phyloP scores from a whole-genome alignment of 2,888 invertebrate species.

The Dasysyrphus albostriatus region DNA sequence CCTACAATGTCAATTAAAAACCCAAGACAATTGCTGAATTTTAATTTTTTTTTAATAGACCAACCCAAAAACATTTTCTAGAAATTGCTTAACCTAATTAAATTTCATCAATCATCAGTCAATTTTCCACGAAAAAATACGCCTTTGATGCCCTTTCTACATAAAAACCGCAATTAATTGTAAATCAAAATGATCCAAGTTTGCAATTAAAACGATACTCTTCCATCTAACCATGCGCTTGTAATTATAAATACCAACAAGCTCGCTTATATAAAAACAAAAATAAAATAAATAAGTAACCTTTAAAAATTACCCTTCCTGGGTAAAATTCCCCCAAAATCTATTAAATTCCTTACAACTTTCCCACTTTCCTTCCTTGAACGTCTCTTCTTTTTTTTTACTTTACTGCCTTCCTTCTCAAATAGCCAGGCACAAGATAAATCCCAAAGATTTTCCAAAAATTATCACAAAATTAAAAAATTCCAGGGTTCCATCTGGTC shows the following conservation, averaged over 20 bases:
- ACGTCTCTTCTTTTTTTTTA: not conserved
- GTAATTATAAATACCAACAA: constrained; percentile 19
- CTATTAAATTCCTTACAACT: constrained; percentile 15
- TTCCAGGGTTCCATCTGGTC: constrained; percentile 61
- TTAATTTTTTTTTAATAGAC: not conserved
- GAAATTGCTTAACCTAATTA: not conserved
- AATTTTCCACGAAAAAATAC: not conserved
- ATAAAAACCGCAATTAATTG: not conserved
- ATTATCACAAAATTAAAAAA: constrained; percentile 75
- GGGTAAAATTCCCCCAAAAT: not conserved
- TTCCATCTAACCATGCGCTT: constrained; percentile 1
- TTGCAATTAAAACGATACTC: constrained; percentile 12
- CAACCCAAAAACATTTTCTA: not conserved
- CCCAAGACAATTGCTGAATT: not conserved
- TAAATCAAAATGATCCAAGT: constrained; percentile 1
- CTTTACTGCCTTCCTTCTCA: not conserved
- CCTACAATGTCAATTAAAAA: not conserved
- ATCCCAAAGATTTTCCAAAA: constrained; percentile 62
- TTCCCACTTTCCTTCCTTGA: not conserved
- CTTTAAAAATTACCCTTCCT: constrained; percentile 23
- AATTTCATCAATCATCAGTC: constrained; percentile 3
- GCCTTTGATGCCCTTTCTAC: not conserved
- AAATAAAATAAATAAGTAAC: constrained; percentile 3
- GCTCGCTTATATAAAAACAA: not conserved
- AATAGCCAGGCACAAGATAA: constrained; percentile 44